A percentile compares a stretch with the other conserved stretches of the same genome.
Conservation (phyloP, 2,888 invertebrate genomes). For the Muscina levida region DNA sequence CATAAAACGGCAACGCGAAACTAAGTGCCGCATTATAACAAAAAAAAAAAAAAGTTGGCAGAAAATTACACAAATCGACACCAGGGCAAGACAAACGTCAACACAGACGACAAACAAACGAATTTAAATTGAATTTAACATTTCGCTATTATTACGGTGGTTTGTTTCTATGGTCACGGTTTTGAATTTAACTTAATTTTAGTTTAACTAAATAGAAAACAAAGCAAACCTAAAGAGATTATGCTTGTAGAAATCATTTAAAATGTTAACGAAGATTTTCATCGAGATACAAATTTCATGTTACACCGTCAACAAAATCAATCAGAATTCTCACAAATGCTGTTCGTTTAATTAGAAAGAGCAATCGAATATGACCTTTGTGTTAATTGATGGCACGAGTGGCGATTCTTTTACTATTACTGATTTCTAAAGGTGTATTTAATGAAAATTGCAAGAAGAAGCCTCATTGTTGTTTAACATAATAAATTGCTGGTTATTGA, state of each 20-base stretch:
- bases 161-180: neutral
- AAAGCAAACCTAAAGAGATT: too few relatives aligned
- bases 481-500: too few relatives aligned
- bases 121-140: conserved; percentile 16
- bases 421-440: neutral
- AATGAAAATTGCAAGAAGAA: too few relatives aligned
- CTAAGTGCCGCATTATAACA: neutral
- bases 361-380: neutral
- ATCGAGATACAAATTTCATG: conserved; percentile 4
- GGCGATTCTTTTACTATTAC: neutral
- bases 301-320: neutral
- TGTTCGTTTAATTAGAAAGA: neutral
- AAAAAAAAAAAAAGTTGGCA: too few relatives aligned
- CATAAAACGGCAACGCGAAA: conserved; percentile 3
- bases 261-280: conserved; percentile 4
- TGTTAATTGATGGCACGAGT: neutral
- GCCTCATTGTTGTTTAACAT: too few relatives aligned
- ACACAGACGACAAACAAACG: neutral
- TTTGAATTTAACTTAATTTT: neutral
- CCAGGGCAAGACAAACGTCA: neutral
- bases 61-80: conserved; percentile 7
- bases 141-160: neutral
- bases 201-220: too few relatives aligned
- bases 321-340: neutral
- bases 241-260: neutral